A percentile compares a stretch with the other conserved stretches of the same genome.
Conservation (phyloP, 30 jellyfish, hydroid and myxozoan species). For the Hydractinia echinata region DNA sequence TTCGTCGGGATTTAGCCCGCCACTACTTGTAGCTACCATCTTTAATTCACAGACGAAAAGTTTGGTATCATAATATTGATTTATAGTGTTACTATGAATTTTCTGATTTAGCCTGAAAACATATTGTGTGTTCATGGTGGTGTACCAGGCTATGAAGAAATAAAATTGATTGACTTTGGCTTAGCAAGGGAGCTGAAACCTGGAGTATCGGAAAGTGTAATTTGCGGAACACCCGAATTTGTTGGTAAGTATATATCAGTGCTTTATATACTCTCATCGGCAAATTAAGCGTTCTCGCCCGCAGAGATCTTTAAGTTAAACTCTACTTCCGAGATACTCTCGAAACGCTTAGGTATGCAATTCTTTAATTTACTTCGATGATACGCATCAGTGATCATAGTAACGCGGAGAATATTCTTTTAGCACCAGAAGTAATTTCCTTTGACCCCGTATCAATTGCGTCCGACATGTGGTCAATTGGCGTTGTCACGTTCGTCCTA, state of each 20-base stretch:
- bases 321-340: neutral
- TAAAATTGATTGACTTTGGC: constrained; percentile 86
- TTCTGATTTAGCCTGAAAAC: constrained; percentile 67
- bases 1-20: too few relatives aligned
- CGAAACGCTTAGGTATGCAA: too few relatives aligned
- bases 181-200: constrained; percentile 54
- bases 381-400: neutral
- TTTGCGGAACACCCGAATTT: constrained; percentile 91
- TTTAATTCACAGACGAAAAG: too few relatives aligned
- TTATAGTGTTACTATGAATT: neutral
- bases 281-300: neutral
- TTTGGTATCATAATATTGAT: too few relatives aligned
- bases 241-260: constrained; percentile 50
- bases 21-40: too few relatives aligned
- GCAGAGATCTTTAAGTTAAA: too few relatives aligned
- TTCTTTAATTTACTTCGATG: too few relatives aligned
- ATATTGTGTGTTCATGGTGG: constrained; percentile 66
- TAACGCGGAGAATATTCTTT: neutral
- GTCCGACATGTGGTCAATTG: constrained; percentile 83
- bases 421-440: constrained; percentile 75
- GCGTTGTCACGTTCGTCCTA: constrained; percentile 66
- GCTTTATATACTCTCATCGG: neutral
- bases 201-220: constrained; percentile 46
- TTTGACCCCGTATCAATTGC: constrained; percentile 57
- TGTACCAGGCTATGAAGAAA: constrained; percentile 66